Percentiles rank a stretch among this genome's conserved stretches.
phyloP scores from a whole-genome alignment of 1,140 invertebrate species.

The Cecropterus lyciades region DNA sequence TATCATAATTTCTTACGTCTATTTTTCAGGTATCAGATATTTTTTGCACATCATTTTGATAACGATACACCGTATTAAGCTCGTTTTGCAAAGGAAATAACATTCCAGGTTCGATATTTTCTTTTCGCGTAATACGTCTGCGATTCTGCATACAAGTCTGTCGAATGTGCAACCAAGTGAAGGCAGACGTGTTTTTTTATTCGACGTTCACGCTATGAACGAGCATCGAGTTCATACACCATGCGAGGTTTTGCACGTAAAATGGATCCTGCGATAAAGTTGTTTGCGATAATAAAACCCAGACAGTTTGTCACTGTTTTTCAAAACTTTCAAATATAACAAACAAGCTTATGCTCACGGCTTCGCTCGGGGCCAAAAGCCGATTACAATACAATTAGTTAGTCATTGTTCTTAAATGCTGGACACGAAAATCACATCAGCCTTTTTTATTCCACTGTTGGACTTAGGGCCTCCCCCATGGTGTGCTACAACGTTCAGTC shows the following conservation, averaged over 20 bases:
- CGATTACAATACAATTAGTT: too few relatives aligned
- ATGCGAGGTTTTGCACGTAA: conserved; percentile 8
- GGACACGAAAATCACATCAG: too few relatives aligned
- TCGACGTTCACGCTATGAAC: conserved; percentile 42
- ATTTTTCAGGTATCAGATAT: background rate
- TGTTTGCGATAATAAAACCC: background rate
- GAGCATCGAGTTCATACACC: conserved; percentile 44
- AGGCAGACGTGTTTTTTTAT: conserved; percentile 42
- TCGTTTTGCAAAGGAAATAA: conserved; percentile 49
- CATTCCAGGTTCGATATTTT: conserved; percentile 40
- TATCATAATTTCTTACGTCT: conserved; percentile 39
- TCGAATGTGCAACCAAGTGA: conserved; percentile 47
- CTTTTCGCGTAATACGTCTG: conserved; percentile 54
- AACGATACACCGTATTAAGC: conserved; percentile 9
- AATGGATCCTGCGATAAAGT: conserved; percentile 24
- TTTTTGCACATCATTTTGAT: background rate
- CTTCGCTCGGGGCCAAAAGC: too few relatives aligned
- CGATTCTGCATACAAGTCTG: conserved; percentile 43
- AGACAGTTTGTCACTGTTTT: background rate
- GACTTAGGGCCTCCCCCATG: too few relatives aligned
- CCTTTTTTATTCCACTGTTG: too few relatives aligned
- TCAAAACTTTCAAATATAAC: too few relatives aligned
- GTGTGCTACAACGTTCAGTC: too few relatives aligned
- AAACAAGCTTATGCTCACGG: too few relatives aligned
- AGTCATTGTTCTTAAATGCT: too few relatives aligned